These are phyloP conservation scores for Hylaeus volcanicus DNA, from an alignment of 1,140 invertebrate genomes.

Conservation along the genomic window DNA sequence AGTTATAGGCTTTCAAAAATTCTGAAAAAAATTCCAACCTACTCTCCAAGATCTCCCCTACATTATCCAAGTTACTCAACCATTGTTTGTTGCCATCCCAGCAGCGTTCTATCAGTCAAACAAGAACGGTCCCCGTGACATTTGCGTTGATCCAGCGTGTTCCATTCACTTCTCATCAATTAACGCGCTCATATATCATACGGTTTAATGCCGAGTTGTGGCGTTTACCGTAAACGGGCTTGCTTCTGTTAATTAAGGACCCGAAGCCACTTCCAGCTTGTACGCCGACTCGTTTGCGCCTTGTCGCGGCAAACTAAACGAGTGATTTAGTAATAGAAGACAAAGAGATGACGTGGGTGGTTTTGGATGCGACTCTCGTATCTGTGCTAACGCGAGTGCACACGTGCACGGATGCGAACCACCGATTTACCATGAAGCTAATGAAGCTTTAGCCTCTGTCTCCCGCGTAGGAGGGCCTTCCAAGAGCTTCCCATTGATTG, in stretches of 20 bases:
- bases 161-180: neutral
- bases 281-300: conserved; percentile 18
- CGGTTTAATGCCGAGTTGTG: neutral
- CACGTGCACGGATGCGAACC: conserved; percentile 33
- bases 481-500: no score
- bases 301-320: conserved; percentile 46
- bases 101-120: no score
- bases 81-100: no score
- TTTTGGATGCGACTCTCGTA: conserved; percentile 28
- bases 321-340: conserved; percentile 56
- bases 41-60: no score
- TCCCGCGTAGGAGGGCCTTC: no score
- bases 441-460: no score
- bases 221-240: neutral
- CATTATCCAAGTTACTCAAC: no score
- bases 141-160: neutral
- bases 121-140: neutral
- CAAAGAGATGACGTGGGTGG: conserved; percentile 65
- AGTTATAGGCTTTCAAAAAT: no score
- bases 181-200: conserved; percentile 9
- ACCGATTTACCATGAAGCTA: neutral
- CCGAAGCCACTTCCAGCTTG: conserved; percentile 9
- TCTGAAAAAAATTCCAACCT: no score
- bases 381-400: conserved; percentile 7
- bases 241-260: conserved; percentile 30